Base-by-base conservation (phyloP, 2,113 vertebrate species). In the Muntiacus muntjak region DNA sequence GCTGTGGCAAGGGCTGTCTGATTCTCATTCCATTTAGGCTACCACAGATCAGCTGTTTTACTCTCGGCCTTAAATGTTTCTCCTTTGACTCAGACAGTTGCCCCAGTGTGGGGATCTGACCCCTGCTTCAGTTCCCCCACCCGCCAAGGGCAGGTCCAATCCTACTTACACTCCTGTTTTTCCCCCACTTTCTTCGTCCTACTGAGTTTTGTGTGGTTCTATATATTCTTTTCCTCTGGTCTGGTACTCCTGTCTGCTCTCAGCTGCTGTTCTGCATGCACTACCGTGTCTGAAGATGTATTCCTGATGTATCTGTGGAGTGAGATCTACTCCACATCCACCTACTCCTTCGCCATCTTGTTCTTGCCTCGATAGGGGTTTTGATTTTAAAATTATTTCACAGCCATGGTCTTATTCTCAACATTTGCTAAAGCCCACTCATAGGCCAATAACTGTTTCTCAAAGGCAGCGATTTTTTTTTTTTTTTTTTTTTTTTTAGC, bases 71-170 rank as follows among this genome's bases (percentile, higher is more conserved):
- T 64, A 33, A 8, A 33, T 33, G 3, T 64, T 64, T 64, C 30
- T 33, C 60, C 15, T 64, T 1, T 64, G 30, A 17, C 7, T 64
- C 30, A 62, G 60, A 62, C 6, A n/a, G 16, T 67, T 67, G 33
- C 33, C 1, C 7, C 16, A 67, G 0, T 67, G 62, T 64, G 3
- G 1, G 17, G 33, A 67, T 17, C 3, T 1, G 33, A n/a, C 16
- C 7, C 16, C 33, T n/a, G 16, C 62, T 67, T 67, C 3, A 67
- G 62, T 67, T 67, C 62, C 16, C 33, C 62, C 30, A n/a, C 7
- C 16, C 0, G 0, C 33, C 16, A n/a, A 67, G 33, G 62, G 62
- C 62, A 67, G 7, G 62, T 67, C 15, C 62, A n/a, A 2, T n/a
- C 33, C 33, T 67, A 19, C 16, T 67, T 19, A n/a, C 33, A 67